Base-by-base conservation (phyloP, 2,888 invertebrate species). In the Minunthozetes semirufus region DNA sequence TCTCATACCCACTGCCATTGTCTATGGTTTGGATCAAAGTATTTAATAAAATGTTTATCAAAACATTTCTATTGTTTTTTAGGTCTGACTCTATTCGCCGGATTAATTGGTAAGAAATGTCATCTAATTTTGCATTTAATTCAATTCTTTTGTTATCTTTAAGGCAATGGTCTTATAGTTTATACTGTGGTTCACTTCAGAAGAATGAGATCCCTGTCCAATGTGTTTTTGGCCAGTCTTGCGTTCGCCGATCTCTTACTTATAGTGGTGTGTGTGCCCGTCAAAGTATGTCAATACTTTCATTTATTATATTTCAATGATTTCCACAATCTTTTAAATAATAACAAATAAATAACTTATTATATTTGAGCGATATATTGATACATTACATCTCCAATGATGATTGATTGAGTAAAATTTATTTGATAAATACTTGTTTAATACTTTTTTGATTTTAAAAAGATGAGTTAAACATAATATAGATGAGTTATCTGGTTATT, bases 231-330 rank as follows among this genome's bases (percentile, higher is more conserved):
- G 56, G 87, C 88, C 25, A 88, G 88, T 79, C 83, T 90, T 76
- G 88, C 89, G 9, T 87, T 87, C 0, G 88, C 89, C 11, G 90
- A 90, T 82, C 84, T 90, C 1, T 84, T 89, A 38, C 85, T 90
- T 66, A 88, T 89, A 76, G 83, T 87, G 76, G 85, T 89, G 80
- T 90, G 89, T 82, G 88, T 89, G 76, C 89, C 90, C 11, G 87
- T 89, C 17, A 89, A 89, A 87, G 89, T 89, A 82, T 84, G 84
- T 77, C n/a, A n/a, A n/a, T n/a, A n/a, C n/a, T n/a, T n/a, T n/a
- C n/a, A n/a, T n/a, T n/a, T n/a, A n/a, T n/a, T n/a, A n/a, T n/a
- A n/a, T n/a, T n/a, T n/a, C n/a, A n/a, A n/a, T n/a, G n/a, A n/a
- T n/a, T n/a, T n/a, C n/a, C n/a, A n/a, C n/a, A n/a, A n/a, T n/a